Percentiles rank a stretch among this genome's conserved stretches.
phyloP scores from a whole-genome alignment of 2,113 vertebrate genomes.

The Octodon degus region DNA sequence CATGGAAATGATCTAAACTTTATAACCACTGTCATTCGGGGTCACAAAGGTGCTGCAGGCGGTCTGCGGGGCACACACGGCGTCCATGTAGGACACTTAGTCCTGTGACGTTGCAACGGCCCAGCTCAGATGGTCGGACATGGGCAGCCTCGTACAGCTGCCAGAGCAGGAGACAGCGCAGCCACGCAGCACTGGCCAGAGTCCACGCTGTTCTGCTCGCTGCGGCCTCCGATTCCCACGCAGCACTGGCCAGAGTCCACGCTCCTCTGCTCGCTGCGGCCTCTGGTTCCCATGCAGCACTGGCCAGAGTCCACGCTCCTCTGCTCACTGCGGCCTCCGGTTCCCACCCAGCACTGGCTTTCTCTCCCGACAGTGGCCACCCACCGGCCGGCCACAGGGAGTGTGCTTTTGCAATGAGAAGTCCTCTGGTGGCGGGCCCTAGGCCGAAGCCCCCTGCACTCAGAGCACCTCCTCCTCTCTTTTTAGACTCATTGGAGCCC shows the following conservation, averaged over 20 bases:
- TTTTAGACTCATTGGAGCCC: neutral
- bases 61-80: neutral
- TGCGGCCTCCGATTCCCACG: too few species aligned
- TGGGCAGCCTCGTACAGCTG: neutral
- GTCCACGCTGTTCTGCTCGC: fast-evolving
- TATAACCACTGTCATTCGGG: neutral
- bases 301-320: neutral
- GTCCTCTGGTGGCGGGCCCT: neutral
- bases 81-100: neutral
- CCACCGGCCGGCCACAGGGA: neutral
- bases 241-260: neutral
- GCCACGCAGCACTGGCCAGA: neutral
- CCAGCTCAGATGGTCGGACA: neutral
- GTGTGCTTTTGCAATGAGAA: neutral
- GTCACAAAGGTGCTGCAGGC: too few species aligned
- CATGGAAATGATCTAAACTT: neutral
- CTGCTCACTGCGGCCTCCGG: too few species aligned
- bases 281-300: too few species aligned
- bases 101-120: neutral
- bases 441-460: too few species aligned
- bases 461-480: neutral
- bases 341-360: too few species aligned
- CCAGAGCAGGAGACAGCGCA: neutral
- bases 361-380: neutral
- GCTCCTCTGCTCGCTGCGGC: fast-evolving